Base-by-base conservation (phyloP, 2,888 invertebrate species). In the Penaeus monodon region DNA sequence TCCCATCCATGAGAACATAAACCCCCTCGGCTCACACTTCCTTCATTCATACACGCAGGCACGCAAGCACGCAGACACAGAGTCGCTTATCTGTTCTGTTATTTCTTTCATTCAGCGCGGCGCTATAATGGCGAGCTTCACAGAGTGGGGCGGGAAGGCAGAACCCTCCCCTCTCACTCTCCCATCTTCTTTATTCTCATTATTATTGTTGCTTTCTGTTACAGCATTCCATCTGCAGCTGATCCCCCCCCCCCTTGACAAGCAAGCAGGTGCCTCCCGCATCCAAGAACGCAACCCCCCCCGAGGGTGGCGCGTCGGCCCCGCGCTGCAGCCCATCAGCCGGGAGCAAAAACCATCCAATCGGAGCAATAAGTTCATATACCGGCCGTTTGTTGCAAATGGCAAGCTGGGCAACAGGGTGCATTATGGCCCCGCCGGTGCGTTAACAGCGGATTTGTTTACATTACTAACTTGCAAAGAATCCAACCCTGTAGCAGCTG, bases 391-490 rank as follows among this genome's bases (percentile, higher is more conserved):
- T 57, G 57, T 57, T 57, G 17, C 57, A 57, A 57, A 57, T 57
- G 57, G 57, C 57, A 57, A 57, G 57, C 57, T 20, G 57, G 57
- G 57, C 57, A n/a, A 68, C 27, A 29, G 29, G n/a, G 68, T 8
- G 76, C 44, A 49, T 76, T 76, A 76, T 76, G 44, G 76, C 76
- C 27, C 76, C 44, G n/a, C 44, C 76, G 44, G 76, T 49, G 76
- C 76, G 49, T 49, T 44, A 76, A 76, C 76, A 76, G 22, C 76
- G 76, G 44, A 76, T 44, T 76, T 76, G 76, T 76, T 76, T 76
- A 76, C 76, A 76, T 44, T 76, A 76, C 76, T 76, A 76, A 76
- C 76, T 76, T 38, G 76, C 76, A 38, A 44, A 76, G 76, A 76
- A 76, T 76, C 76, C 76, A 38, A 8, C 44, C 76, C 76, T 49